Base-by-base conservation (phyloP, 2,797 vertebrate species). In the Thaleichthys pacificus region DNA sequence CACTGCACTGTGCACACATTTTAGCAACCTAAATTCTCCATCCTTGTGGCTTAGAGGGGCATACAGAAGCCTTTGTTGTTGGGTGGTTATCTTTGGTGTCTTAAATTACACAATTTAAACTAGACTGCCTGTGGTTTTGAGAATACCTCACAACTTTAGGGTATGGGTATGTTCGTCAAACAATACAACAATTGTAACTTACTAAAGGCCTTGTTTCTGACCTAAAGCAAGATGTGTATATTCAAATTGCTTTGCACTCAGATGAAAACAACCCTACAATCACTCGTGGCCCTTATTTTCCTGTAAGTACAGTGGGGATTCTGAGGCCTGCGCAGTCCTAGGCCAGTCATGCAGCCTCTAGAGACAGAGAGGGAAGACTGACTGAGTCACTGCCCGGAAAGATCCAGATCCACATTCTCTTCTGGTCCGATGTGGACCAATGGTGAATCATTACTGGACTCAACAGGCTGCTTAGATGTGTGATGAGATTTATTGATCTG, bases 341-440 rank as follows among this genome's bases (percentile, higher is more conserved):
- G 51, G 15, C 7, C 51, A 56, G 51, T 15, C 19, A 56, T n/a
- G 51, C 42, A n/a, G 51, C 47, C 61, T 28, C 78, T 71, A 76
- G 76, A 82, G 75, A 74, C 72, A 66, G 64, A 68, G 66, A 32
- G 21, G 69, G 60, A 69, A 86, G 82, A 82, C 68, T 67, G 69
- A 80, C 86, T 81, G 83, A 90, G 86, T 87, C 84, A 86, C 80
- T 85, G 80, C 79, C 79, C 60, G 80, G 80, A 88, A 81, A 75
- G 72, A 71, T 73, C 71, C 3, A 47, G 69, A 76, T 19, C 28
- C 75, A 65, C 72, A 76, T 76, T 85, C 80, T 75, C 71, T 82
- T 71, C 51, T n/a, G 79, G 12, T 73, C 73, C 35, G 66, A 81
- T 54, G 15, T 60, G 61, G 69, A 70, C 74, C 80, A 77, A 87